phyloP scores from a whole-genome alignment of 92 coral and sea anemone species.

The Epizoanthus scotinus region DNA sequence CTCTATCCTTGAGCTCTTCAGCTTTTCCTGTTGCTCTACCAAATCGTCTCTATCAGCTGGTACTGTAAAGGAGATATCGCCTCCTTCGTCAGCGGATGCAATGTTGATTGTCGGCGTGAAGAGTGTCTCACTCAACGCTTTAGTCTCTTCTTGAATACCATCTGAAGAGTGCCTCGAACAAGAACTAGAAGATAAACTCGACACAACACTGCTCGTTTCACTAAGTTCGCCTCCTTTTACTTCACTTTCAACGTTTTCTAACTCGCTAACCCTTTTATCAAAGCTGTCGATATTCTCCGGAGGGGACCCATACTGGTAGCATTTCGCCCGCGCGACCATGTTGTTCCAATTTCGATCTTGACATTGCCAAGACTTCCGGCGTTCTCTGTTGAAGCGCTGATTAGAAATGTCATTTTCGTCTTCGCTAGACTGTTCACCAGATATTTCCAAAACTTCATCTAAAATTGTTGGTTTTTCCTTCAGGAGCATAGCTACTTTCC shows the following conservation, averaged over 20 bases:
- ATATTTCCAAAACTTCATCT: neutral
- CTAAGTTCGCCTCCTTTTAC: conserved; percentile 41
- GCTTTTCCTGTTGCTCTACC: neutral
- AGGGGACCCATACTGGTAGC: neutral
- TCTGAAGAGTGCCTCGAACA: conserved; percentile 57
- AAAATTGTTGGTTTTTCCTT: neutral
- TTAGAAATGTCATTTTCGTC: neutral
- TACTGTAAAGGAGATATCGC: conserved; percentile 1
- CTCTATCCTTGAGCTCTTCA: too few relatives aligned
- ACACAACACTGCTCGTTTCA: conserved; percentile 56
- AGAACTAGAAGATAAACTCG: conserved; percentile 42
- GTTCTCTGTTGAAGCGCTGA: conserved; percentile 15
- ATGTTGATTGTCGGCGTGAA: neutral
- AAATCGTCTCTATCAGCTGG: conserved; percentile 11
- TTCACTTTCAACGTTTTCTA: conserved; percentile 30
- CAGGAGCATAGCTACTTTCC: neutral
- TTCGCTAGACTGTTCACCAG: neutral
- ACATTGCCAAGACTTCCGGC: conserved; percentile 39
- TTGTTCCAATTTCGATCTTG: conserved; percentile 22
- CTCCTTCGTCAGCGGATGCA: neutral
- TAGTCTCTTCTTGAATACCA: conserved; percentile 35
- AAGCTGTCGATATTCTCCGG: neutral
- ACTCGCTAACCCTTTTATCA: neutral
- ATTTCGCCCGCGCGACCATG: conserved; percentile 22
- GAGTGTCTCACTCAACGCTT: neutral